phyloP scores from a whole-genome alignment of 2,113 vertebrate species.

The Chinchilla lanigera region DNA sequence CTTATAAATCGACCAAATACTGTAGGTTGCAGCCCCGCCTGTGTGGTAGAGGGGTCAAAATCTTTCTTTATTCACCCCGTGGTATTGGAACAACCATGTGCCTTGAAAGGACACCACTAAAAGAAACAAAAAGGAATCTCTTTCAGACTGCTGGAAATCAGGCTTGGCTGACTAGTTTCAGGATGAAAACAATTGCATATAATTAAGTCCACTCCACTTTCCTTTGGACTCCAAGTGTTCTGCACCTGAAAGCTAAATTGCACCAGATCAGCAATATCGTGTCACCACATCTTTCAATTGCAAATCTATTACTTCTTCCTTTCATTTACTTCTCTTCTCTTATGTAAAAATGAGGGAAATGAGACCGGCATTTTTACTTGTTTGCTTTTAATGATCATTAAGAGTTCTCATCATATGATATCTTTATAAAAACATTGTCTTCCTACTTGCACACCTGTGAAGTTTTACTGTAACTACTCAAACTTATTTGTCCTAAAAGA shows the following conservation, averaged over 20 bases:
- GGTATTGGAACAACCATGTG: not conserved
- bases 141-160: conserved; percentile 48
- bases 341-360: conserved; percentile 71
- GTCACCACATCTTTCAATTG: conserved; percentile 66
- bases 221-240: not conserved
- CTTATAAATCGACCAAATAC: conserved; percentile 67
- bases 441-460: conserved; percentile 59
- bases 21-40: not conserved
- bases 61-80: conserved; percentile 31
- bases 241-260: conserved; percentile 75
- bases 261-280: conserved; percentile 38
- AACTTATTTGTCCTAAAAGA: conserved; percentile 35
- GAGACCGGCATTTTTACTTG: conserved; percentile 68
- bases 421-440: not conserved
- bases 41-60: conserved; percentile 15
- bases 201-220: conserved; percentile 65
- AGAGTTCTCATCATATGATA: not conserved
- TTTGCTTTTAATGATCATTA: conserved; percentile 55
- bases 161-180: conserved; percentile 32
- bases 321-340: conserved; percentile 81
- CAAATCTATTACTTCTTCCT: conserved; percentile 65
- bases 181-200: conserved; percentile 61
- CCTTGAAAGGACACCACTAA: not conserved
- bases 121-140: conserved; percentile 28
- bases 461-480: conserved; percentile 7